Evolutionary conservation across 2,888 invertebrate species (phyloP).

Genomic region (Bellardia bayeri): DNA sequence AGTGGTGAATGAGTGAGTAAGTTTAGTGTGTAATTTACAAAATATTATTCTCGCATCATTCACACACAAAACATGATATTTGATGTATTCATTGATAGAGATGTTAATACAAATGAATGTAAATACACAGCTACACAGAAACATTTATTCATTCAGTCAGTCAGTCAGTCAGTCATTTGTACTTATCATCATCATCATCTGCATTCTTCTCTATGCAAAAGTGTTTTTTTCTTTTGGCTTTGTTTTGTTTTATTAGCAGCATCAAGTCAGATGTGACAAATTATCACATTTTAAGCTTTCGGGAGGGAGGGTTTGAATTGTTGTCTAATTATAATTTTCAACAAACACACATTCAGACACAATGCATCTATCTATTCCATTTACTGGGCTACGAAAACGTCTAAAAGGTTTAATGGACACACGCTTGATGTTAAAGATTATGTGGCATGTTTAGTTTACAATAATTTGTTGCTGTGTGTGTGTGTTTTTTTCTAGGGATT

Average conservation of each 20-base stretch:
- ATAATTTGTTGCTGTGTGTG: not conserved
- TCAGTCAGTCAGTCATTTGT: slow-evolving; percentile 4
- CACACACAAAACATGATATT: not conserved
- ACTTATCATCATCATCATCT: not conserved
- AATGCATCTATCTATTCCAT: slow-evolving; percentile 9
- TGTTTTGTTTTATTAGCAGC: slow-evolving; percentile 33
- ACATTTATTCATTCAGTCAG: not conserved
- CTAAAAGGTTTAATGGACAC: slow-evolving; percentile 40
- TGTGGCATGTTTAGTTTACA: slow-evolving; percentile 36
- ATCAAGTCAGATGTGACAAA: slow-evolving; percentile 70
- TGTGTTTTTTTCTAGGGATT: slow-evolving; percentile 22
- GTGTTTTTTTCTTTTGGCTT: not conserved
- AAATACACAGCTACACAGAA: slow-evolving; percentile 14
- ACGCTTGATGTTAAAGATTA: slow-evolving; percentile 26
- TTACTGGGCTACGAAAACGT: not conserved
- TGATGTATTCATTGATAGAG: not conserved
- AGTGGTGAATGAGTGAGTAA: slow-evolving; percentile 59
- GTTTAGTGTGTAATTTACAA: slow-evolving; percentile 45
- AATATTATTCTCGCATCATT: slow-evolving; percentile 26
- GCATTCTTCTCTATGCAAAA: not conserved
- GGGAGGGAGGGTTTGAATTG: slow-evolving; percentile 21
- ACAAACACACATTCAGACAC: not conserved
- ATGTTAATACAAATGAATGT: slow-evolving; percentile 3
- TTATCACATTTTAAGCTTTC: slow-evolving; percentile 67
- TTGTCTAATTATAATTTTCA: slow-evolving; percentile 40